Base-by-base conservation (phyloP, 2,113 vertebrate species). In the Callocephalon fimbriatum region DNA sequence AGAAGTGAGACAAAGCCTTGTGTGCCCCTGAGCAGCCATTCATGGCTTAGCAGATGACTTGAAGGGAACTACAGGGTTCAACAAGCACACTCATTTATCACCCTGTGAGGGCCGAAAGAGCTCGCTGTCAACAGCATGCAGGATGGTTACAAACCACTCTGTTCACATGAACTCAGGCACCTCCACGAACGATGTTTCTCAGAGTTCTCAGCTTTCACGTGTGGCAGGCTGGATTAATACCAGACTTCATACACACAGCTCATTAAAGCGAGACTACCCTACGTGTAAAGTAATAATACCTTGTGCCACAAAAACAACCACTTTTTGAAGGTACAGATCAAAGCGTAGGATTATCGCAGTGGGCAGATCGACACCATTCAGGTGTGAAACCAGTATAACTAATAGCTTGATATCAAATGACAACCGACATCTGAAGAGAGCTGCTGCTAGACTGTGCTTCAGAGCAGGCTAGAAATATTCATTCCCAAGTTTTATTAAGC, bases 131-230 rank as follows among this genome's bases (percentile, higher is more conserved):
- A 29, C 2, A 84, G 31, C 37, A 29, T 15, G 29, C 63, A 53
- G 21, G 38, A 67, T 6, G 42, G 78, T 15, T 48, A 44, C 78
- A 76, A 15, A 86, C 26, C n/a, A 31, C 27, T 63, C 20, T 59
- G 61, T 35, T 82, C 90, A 22, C 38, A 19, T 15, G 66, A 95
- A 84, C 51, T 37, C 42, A 9, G 80, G 66, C 67, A 71, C 51
- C 62, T 56, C 48, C 26, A 7, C 3, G 21, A 81, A 79, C 4
- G 32, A 15, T 4, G 27, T 82, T 97, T 97, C 95, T 94, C 93
- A 95, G 92, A 73, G 47, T 83, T 96, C 95, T 98, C 93, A 76
- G 63, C 92, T 97, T 97, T 97, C 97, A 97, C 37, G 2, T 9
- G 26, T 23, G 88, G 38, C 38, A 21, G 19, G 10, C 15, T 44